Evolutionary conservation across 2,888 invertebrate genomes (phyloP).

Genomic region (Drosophila emarginata): DNA sequence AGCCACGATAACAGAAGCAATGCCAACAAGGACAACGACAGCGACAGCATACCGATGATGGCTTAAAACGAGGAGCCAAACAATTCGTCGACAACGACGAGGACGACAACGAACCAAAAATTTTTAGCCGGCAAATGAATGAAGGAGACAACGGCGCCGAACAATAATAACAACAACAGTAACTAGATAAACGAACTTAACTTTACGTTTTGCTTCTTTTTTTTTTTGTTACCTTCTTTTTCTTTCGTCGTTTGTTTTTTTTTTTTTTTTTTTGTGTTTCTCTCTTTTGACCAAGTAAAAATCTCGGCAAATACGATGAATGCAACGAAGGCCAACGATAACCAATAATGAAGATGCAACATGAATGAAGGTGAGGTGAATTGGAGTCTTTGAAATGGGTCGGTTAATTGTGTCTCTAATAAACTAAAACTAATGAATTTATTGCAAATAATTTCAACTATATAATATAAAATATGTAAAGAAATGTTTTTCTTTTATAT

Average conservation of each 20-base stretch:
- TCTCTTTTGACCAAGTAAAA: constrained; percentile 49
- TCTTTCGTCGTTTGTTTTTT: constrained; percentile 29
- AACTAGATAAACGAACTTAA: constrained; percentile 14
- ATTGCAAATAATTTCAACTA: too few species aligned
- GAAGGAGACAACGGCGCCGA: constrained; percentile 32
- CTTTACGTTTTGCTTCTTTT: constrained; percentile 38
- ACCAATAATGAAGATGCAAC: constrained; percentile 52
- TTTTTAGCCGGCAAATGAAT: constrained; percentile 60
- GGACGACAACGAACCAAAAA: constrained; percentile 41
- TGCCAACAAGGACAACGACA: not conserved
- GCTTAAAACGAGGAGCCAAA: constrained; percentile 20
- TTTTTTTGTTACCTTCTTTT: constrained; percentile 26
- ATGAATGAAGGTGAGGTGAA: constrained; percentile 26
- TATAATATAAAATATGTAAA: not conserved
- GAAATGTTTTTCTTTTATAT: not conserved
- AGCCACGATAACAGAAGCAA: not conserved
- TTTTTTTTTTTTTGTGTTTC: constrained; percentile 15
- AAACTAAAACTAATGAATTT: not conserved
- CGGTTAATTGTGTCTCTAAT: not conserved
- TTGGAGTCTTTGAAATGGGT: not conserved
- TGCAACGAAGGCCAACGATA: constrained; percentile 39
- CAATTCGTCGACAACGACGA: constrained; percentile 24
- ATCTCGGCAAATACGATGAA: constrained; percentile 53
- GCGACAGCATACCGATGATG: constrained; percentile 3
- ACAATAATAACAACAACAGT: constrained; percentile 37